Evolutionary conservation across 2,113 vertebrate genomes (phyloP), one percentile per base, ranked within the genome.

Genomic region (Herpailurus yagouaroundi): DNA sequence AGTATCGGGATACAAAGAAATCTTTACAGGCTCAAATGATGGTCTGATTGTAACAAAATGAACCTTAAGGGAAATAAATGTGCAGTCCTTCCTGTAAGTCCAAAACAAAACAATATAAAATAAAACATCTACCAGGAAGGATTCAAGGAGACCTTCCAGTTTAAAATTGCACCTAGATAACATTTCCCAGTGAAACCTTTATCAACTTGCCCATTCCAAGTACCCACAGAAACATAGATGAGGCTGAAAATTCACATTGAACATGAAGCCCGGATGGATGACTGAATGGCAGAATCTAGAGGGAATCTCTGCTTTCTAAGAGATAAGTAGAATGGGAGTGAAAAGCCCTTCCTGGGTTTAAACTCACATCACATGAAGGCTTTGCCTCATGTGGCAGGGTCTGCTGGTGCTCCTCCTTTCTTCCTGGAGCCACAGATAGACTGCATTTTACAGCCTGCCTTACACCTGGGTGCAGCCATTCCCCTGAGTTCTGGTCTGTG

Each of bases 51-150:
- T 31, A 93, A 83, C 66, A 83, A 88, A 94, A 77, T 52, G 52
- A 73, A 94, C 15, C 29, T 33, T 90, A 71, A 69, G 45, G 21
- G 71, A 94, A 90, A 87, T 45, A 69, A 95, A 91, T 74, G 52
- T 60, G 4, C 36, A 88, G 33, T 45, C n/a, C 33, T 83, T 92
- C 84, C 87, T 87, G 69, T 89, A 52, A 27, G 29, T 91, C 29
- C 57, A 48, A 91, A 88, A 57, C 85, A 96, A 97, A 95, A 57
- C 71, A 86, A 82, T 4, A 13, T 27, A 63, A 89, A 89, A 69
- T 68, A 64, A 89, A 95, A 91, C n/a, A 41, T 38, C 79, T 50
- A 66, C 4, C 18, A 31, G 19, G 38, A 80, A 95, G 38, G 33
- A 80, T 69, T 91, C 71, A 77, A 97, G 38, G 74, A 89, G 80